A percentile compares a stretch with the other conserved stretches of the same genome.
Evolutionary conservation across 2,797 vertebrate species (phyloP).

Genomic region (Dendrocincla fuliginosa): DNA sequence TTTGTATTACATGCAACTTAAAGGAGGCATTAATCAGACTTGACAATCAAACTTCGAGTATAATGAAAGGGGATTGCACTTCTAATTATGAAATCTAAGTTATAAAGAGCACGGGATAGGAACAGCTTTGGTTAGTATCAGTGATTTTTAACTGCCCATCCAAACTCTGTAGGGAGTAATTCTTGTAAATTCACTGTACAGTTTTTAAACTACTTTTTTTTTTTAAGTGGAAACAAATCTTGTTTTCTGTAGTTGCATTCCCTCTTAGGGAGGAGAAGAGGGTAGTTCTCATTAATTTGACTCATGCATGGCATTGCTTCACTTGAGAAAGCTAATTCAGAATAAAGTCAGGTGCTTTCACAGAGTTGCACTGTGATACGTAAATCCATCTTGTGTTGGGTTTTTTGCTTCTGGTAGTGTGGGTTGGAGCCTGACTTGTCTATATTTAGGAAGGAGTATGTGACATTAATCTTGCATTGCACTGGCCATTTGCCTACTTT

Average conservation of each 20-base stretch:
- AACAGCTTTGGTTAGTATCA: neutral
- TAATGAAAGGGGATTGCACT: neutral
- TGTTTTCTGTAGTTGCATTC: neutral
- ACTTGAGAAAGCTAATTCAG: neutral
- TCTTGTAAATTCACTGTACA: neutral
- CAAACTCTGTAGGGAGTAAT: neutral
- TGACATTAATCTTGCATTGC: neutral
- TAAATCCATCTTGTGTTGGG: neutral
- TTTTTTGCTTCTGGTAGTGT: neutral
- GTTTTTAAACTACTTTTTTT: neutral
- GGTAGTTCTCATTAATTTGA: neutral
- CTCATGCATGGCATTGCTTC: neutral
- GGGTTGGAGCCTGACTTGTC: neutral
- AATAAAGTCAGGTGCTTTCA: neutral
- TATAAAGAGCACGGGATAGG: neutral
- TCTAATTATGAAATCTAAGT: neutral
- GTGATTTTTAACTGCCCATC: neutral
- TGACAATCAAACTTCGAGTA: neutral
- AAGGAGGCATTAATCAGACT: neutral
- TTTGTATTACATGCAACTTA: neutral
- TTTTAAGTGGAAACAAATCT: neutral
- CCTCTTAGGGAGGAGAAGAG: neutral
- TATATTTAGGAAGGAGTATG: neutral
- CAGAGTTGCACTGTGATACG: neutral
- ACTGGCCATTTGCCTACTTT: neutral